Percentiles rank a stretch among this genome's conserved stretches.
Conservation (phyloP, 2,797 vertebrate species). For the Gallinago solitaria region DNA sequence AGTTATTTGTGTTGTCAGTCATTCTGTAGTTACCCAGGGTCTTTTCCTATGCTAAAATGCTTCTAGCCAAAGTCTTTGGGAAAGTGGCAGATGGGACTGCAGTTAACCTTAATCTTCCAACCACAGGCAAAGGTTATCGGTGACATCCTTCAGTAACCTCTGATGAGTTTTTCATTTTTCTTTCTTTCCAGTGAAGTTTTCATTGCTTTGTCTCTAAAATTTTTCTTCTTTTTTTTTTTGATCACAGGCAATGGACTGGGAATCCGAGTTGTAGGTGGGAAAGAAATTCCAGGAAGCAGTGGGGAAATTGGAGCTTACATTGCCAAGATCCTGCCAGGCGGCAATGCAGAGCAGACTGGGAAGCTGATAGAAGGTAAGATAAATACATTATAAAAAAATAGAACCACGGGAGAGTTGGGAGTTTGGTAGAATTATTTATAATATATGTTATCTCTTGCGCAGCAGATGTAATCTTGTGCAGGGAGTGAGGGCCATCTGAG, state of each 20-base stretch:
- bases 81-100: neutral
- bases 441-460: neutral
- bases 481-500: neutral
- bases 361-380: slow-evolving; percentile 92
- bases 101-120: neutral
- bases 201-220: neutral
- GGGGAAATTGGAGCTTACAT: slow-evolving; percentile 96
- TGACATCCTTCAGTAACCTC: neutral
- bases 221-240: slow-evolving; percentile 30
- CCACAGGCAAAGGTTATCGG: neutral
- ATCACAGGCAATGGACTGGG: slow-evolving; percentile 85
- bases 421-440: neutral
- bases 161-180: neutral
- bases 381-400: neutral
- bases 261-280: slow-evolving; percentile 94
- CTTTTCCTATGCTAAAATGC: neutral
- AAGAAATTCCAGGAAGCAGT: slow-evolving; percentile 91
- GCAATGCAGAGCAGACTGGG: slow-evolving; percentile 90
- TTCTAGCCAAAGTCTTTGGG: neutral
- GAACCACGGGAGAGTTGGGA: neutral
- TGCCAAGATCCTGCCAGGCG: slow-evolving; percentile 91
- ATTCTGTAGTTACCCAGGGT: neutral
- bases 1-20: neutral
- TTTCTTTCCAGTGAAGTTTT: neutral
- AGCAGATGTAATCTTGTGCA: neutral